Evolutionary conservation across 2,113 vertebrate genomes (phyloP), one percentile per base, ranked within the genome.

Genomic region (Myotis davidii): DNA sequence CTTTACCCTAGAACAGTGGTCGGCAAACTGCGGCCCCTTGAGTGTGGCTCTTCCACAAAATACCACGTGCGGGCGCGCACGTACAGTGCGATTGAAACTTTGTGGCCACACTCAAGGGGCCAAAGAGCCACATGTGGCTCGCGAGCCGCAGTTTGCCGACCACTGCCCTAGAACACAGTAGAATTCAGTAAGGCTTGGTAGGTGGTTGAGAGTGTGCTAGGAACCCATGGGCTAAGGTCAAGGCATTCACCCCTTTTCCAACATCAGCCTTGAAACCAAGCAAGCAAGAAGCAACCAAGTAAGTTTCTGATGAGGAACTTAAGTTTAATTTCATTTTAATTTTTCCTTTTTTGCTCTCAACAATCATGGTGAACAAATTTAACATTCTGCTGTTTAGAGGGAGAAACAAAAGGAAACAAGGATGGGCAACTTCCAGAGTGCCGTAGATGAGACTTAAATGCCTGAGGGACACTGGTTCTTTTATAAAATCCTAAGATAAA

Each of bases 261-360:
- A 17, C 4, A 82, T 70, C 20, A 73, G 3, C 23, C 65, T 94
- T 77, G 72, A 93, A 73, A 67, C 10, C 20, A 73, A 52, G 29
- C 32, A 56, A 29, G 25, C 5, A 29, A 34, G 34, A 56, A 29
- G 25, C 5, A 29, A 54, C 50, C 48, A 52, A 78, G 32, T n/a
- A 78, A 23, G 11, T 85, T 95, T 97, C 70, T 95, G n/a, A 85
- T 76, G 92, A 70, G 27, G 4, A 85, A 87, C 39, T 85, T 77
- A 52, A 65, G 3, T 83, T 95, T 92, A 34, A 69, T 34, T 21
- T 78, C 34, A 86, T 83, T 94, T 54, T 21, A 82, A 25, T 25
- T 27, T 39, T 32, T 37, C 29, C 73, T 6, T 27, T 93, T 93
- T 37, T 90, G 3, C 37, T 91, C 45, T 34, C 29, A 59, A 25